These are phyloP conservation scores for Oscheius sp. DNA, from an alignment of 2,888 invertebrate genomes.

Conservation along the genomic window DNA sequence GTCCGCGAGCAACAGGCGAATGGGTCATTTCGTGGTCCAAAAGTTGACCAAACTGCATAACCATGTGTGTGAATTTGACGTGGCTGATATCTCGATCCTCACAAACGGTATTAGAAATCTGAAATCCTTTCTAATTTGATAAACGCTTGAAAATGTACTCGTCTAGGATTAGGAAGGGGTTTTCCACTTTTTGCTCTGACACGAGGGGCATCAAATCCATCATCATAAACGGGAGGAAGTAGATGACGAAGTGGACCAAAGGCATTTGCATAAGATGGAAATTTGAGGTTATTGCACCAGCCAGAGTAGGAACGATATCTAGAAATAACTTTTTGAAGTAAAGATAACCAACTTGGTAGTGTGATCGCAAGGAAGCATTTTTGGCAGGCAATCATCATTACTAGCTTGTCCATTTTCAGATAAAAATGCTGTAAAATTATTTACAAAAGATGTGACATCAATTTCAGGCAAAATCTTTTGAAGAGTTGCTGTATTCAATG, in stretches of 20 bases:
- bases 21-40: constrained; percentile 80
- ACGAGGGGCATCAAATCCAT: constrained; percentile 75
- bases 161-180: constrained; percentile 65
- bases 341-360: constrained; percentile 52
- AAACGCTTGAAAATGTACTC: constrained; percentile 21
- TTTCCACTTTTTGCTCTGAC: constrained; percentile 54
- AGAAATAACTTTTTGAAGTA: background rate
- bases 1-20: constrained; percentile 67
- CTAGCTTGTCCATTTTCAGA: constrained; percentile 55
- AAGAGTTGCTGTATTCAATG: constrained; percentile 62
- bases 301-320: constrained; percentile 85
- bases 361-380: constrained; percentile 70
- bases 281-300: constrained; percentile 82
- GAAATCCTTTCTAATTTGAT: background rate
- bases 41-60: constrained; percentile 94
- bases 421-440: constrained; percentile 67
- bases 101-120: constrained; percentile 68
- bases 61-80: constrained; percentile 70
- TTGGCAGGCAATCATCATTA: constrained; percentile 63
- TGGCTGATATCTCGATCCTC: constrained; percentile 62
- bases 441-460: constrained; percentile 62
- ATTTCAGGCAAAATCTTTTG: constrained; percentile 60
- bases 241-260: constrained; percentile 66
- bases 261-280: constrained; percentile 66
- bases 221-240: constrained; percentile 80